A percentile compares a stretch with the other conserved stretches of the same genome.
These are phyloP conservation scores for Seriola aureovittata DNA, from an alignment of 2,113 vertebrate genomes.

Conservation along the genomic window DNA sequence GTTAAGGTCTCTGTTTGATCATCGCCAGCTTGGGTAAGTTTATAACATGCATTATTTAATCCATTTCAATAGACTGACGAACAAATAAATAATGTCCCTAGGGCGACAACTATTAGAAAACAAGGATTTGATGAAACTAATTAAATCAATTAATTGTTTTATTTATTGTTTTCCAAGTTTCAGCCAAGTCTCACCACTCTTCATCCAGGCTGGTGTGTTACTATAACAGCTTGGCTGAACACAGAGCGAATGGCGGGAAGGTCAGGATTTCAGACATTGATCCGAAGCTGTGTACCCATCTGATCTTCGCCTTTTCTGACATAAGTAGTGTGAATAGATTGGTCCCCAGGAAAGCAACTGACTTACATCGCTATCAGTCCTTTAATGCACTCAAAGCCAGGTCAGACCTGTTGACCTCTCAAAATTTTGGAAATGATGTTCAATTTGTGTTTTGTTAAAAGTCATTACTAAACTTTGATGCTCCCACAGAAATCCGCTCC, in stretches of 20 bases:
- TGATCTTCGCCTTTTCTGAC: slow-evolving; percentile 87
- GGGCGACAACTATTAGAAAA: background rate
- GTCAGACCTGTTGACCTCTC: slow-evolving; percentile 52
- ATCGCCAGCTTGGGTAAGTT: slow-evolving; percentile 39
- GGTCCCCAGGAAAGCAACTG: slow-evolving; percentile 80
- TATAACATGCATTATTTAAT: background rate
- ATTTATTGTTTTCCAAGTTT: background rate
- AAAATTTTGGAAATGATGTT: background rate
- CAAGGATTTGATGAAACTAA: background rate
- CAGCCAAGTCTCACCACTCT: slow-evolving; percentile 53
- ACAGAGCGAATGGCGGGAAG: slow-evolving; percentile 72
- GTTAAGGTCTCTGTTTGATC: slow-evolving; percentile 39
- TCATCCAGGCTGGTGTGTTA: slow-evolving; percentile 86
- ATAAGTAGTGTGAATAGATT: slow-evolving; percentile 81
- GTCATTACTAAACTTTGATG: background rate
- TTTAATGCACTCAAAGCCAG: slow-evolving; percentile 86
- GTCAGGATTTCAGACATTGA: slow-evolving; percentile 80
- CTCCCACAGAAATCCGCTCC: slow-evolving; percentile 78
- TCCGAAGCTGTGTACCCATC: slow-evolving; percentile 83
- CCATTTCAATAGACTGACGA: background rate
- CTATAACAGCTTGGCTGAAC: slow-evolving; percentile 87
- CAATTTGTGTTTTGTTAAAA: background rate
- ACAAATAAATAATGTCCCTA: background rate
- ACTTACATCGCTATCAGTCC: slow-evolving; percentile 76
- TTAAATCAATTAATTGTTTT: too few relatives aligned